Base-by-base conservation (phyloP, 2,888 invertebrate genomes). In the Leptopterna dolabrata region DNA sequence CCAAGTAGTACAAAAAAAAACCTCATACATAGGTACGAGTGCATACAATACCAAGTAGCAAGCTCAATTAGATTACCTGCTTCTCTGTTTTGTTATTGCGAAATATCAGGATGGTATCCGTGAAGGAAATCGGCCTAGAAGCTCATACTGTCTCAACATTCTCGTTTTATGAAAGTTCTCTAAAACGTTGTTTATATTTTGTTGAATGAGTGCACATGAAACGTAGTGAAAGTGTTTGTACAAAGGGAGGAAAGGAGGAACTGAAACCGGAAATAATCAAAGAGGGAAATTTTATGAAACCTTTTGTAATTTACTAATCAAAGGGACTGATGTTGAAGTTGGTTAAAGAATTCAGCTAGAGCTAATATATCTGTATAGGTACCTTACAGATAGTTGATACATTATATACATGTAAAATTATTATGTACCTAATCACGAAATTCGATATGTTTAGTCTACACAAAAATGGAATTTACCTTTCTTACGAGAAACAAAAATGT, bases 401-500 rank as follows among this genome's bases (percentile, higher is more conserved):
- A 73, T 41, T 73, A 73, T 41, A 73, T 19, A 24, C 7, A 6
- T 63, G 27, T 19, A 81, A 27, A 55, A 55, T 81, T 30, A 70
- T n/a, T 83, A 41, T 55, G 83, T 83, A 83, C 41, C 83, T 55
- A 83, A 83, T 83, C 83, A 70, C 70, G 83, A 83, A 83, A 83
- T 83, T 83, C 70, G 83, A 83, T 83, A 83, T 83, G 83, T 63
- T 83, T 83, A 83, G 63, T 83, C 83, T 83, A 83, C 83, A 70
- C 83, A 55, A 83, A 70, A 1, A 41, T 45, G 45, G 78, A 78
- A 78, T 78, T 63, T 63, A 11, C 27, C 27, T 11, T 19, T 63
- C 24, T 24, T 63, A 63, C 1, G 19, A 19, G 19, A 47, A 55
- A 9, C 2, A 63, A 63, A 19, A 63, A 11, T 6, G 63, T 63